Base-by-base conservation (phyloP, 1,140 invertebrate genomes). In the Pomacea maculata region DNA sequence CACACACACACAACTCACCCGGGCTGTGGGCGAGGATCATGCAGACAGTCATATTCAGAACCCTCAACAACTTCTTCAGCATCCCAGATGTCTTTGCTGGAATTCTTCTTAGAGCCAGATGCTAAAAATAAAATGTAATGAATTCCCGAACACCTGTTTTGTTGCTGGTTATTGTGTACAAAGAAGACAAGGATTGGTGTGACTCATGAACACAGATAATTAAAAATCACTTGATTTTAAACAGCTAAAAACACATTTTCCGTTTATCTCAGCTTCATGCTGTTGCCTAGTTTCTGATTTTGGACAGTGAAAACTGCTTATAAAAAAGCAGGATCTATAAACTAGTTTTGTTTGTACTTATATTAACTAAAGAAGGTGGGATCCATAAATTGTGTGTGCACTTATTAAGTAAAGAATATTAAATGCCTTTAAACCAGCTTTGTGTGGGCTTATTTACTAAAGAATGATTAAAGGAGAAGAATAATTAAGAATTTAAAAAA, bases 11-110 rank as follows among this genome's bases (percentile, higher is more conserved):
- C 63, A 52, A 85, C 88, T 82, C 85, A 91, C 90, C 94, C 93
- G 1, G 96, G 96, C 65, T 93, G 92, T 86, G 94, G 93, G 73
- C 95, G 91, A 5, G 94, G 93, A 85, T 95, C 95, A 85, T 89
- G 85, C 14, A 92, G 84, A 86, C 94, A 94, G 61, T 92, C 90
- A 87, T 83, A 91, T 78, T 92, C 89, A 75, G 91, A 88, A 65
- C 90, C 90, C 67, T 91, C 90, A n/a, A 83, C 85, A 21, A 93
- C 89, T 86, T 94, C 94, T 25, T 92, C 91, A 6, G 91, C 85
- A 83, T 92, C 91, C 94, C 94, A 94, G 85, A 94, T 94, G 84
- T 93, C 91, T 81, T 93, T 91, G 80, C 75, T 80, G 73, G 88
- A 84, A 65, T 84, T 85, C 75, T 86, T 87, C 45, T 82, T 80